A percentile compares a stretch with the other conserved stretches of the same genome.
Evolutionary conservation across 2,113 vertebrate species (phyloP).

Genomic region (Prinia subflava): DNA sequence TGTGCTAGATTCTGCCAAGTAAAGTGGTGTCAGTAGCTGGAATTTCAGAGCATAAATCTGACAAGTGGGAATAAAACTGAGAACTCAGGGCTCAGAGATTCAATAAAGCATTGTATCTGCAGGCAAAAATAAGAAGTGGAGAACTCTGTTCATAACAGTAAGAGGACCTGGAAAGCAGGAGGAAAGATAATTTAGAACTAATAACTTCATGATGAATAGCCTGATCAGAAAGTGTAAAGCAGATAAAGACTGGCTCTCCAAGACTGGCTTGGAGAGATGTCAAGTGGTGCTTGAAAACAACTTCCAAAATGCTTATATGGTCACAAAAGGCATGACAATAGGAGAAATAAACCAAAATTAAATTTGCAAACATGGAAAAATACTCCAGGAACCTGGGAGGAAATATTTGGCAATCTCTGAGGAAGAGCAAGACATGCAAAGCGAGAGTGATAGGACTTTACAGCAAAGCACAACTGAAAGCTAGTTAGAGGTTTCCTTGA

Average conservation of each 20-base stretch:
- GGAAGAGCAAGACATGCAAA: not conserved
- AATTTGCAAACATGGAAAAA: not conserved
- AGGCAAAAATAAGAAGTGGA: not conserved
- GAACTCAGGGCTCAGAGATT: not conserved
- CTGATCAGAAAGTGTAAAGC: not conserved
- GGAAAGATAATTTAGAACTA: not conserved
- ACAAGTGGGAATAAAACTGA: conserved; percentile 13
- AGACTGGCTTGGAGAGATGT: not conserved
- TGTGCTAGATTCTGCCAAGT: not conserved
- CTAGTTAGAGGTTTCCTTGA: not conserved
- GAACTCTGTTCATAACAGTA: not conserved
- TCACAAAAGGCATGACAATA: not conserved
- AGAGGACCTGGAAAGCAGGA: not conserved
- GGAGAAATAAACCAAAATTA: not conserved
- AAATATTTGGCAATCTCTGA: not conserved
- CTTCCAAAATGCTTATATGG: not conserved
- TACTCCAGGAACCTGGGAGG: not conserved
- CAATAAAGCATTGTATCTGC: conserved; percentile 1
- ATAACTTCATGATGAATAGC: not conserved
- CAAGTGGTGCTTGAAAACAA: not conserved
- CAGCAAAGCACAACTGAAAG: not conserved
- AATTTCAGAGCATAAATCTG: not conserved
- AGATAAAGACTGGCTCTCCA: not conserved
- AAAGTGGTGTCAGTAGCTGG: not conserved
- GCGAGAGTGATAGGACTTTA: not conserved